A percentile compares a stretch with the other conserved stretches of the same genome.
These are phyloP conservation scores for Microchirus variegatus DNA, from an alignment of 2,797 vertebrate species.

Conservation along the genomic window DNA sequence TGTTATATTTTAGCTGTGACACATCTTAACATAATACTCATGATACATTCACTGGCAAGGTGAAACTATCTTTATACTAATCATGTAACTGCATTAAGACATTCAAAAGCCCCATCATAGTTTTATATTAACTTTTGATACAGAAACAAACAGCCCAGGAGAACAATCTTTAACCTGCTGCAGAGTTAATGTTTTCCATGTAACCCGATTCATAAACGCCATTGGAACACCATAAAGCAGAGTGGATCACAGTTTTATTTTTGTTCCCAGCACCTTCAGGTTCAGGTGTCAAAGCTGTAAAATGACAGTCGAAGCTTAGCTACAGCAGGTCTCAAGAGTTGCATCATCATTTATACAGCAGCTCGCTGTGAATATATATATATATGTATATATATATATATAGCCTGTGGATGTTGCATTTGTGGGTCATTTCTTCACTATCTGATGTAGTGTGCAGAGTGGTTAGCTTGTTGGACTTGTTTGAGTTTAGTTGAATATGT, in stretches of 20 bases:
- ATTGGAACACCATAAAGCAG: background rate
- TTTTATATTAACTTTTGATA: slow-evolving; percentile 44
- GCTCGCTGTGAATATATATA: no score
- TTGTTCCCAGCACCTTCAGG: background rate
- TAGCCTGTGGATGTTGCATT: no score
- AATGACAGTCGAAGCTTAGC: background rate
- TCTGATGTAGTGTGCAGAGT: no score
- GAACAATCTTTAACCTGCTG: slow-evolving; percentile 16
- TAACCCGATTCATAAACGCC: background rate
- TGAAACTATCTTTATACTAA: slow-evolving; percentile 7
- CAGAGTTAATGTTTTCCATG: slow-evolving; percentile 35
- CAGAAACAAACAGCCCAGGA: background rate
- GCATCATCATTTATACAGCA: no score
- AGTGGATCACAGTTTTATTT: background rate
- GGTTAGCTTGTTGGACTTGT: no score
- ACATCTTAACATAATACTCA: no score
- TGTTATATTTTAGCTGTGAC: no score
- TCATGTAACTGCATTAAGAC: background rate
- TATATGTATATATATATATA: no score
- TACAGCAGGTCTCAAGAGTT: no score
- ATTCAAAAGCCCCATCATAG: slow-evolving; percentile 2
- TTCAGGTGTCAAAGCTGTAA: background rate
- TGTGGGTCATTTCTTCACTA: no score
- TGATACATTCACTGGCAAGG: background rate
- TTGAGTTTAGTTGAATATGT: no score